phyloP scores from a whole-genome alignment of 2,888 invertebrate genomes.

The Dryobotodes eremita region DNA sequence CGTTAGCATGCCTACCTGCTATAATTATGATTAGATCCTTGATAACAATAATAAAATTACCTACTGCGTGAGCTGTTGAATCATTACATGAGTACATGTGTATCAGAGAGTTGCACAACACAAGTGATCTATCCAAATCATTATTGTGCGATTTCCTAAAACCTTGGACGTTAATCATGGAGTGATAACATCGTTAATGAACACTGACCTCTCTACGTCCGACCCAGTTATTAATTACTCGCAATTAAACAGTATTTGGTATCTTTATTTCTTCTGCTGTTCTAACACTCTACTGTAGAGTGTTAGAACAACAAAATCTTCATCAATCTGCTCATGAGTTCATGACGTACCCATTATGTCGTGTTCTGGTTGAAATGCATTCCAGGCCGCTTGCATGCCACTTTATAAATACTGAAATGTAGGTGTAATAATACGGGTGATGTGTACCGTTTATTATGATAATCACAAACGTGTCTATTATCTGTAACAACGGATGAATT shows the following conservation, averaged over 20 bases:
- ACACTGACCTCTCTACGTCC: constrained; percentile 87
- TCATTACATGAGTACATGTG: constrained; percentile 47
- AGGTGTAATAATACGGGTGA: not conserved
- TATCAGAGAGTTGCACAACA: constrained; percentile 61
- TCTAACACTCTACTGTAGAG: not conserved
- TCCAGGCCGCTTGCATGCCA: not conserved
- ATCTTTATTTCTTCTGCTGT: constrained; percentile 38
- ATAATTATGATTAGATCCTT: constrained; percentile 70
- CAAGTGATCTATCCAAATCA: constrained; percentile 65
- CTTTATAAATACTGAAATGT: not conserved
- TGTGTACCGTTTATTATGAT: constrained; percentile 18
- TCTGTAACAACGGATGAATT: constrained; percentile 4
- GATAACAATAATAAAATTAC: constrained; percentile 69
- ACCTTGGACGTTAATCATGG: constrained; percentile 83
- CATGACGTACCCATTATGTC: not conserved
- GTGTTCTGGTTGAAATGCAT: not conserved
- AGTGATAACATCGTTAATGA: constrained; percentile 85
- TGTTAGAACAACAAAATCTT: not conserved
- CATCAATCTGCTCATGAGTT: not conserved
- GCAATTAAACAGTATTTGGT: constrained; percentile 52
- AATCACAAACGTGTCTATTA: constrained; percentile 17
- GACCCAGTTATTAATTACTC: constrained; percentile 82
- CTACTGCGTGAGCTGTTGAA: constrained; percentile 56
- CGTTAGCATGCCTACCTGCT: constrained; percentile 63
- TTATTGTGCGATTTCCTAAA: constrained; percentile 77